Conservation (phyloP, 1,140 invertebrate species). For the Drosophila parvula region DNA sequence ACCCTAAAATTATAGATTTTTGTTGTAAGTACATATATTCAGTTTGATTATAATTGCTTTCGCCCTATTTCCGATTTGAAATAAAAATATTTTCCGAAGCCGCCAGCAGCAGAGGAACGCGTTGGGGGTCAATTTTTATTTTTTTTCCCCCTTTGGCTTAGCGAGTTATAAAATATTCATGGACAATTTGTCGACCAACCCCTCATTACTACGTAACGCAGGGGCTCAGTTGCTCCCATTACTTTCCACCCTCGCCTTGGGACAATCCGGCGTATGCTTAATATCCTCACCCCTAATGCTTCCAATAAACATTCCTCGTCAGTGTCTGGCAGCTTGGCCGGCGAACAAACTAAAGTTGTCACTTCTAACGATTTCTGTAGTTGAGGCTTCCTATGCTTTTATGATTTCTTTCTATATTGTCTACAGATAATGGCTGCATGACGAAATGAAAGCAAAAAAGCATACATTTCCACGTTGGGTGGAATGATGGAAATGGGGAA, state of each 20-base stretch:
- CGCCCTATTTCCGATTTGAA: neutral
- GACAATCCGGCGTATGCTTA: slow-evolving; percentile 14
- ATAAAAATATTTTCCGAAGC: slow-evolving; percentile 1
- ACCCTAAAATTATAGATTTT: neutral
- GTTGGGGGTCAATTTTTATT: neutral
- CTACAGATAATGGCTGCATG: slow-evolving; percentile 48
- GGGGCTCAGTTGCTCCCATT: slow-evolving; percentile 3
- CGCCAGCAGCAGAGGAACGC: neutral
- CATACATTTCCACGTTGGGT: slow-evolving; percentile 7
- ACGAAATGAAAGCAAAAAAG: slow-evolving; percentile 6
- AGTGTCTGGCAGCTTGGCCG: neutral
- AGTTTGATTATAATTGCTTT: neutral
- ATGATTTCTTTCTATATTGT: slow-evolving; percentile 46
- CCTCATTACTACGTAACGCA: neutral
- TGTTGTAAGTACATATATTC: neutral
- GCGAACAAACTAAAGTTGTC: slow-evolving; percentile 18
- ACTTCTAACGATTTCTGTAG: slow-evolving; percentile 43
- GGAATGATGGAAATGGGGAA: neutral
- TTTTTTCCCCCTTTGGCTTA: neutral
- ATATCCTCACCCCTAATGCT: slow-evolving; percentile 39
- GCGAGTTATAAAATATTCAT: slow-evolving; percentile 37
- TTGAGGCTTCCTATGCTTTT: slow-evolving; percentile 19
- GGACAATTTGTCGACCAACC: slow-evolving; percentile 18
- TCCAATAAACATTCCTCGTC: slow-evolving; percentile 28
- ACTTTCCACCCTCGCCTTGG: slow-evolving; percentile 17